Conservation (phyloP, 2,113 vertebrate species). For the Psilopsiagon aurifrons region DNA sequence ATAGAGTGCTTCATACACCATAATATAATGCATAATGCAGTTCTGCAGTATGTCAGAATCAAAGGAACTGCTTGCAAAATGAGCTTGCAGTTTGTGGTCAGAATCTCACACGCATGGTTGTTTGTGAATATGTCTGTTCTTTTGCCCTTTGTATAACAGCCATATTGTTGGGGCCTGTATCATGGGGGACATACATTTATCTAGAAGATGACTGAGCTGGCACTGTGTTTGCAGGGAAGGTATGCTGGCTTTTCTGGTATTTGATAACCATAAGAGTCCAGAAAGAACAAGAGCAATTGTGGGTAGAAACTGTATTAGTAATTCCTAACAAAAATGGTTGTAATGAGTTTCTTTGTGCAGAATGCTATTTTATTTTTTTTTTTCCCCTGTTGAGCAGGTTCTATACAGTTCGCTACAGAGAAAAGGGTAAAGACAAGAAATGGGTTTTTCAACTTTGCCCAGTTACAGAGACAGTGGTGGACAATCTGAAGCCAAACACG, state of each 20-base stretch:
- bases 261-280: neutral
- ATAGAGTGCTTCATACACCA: too few species aligned
- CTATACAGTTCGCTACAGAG: conserved; percentile 94
- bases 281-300: neutral
- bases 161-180: neutral
- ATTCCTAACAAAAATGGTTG: neutral
- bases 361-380: neutral
- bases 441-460: conserved; percentile 95
- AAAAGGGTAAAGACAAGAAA: conserved; percentile 87
- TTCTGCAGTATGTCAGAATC: neutral
- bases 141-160: neutral
- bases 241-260: neutral
- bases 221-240: neutral
- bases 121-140: neutral
- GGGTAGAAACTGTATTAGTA: neutral
- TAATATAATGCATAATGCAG: too few species aligned
- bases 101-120: neutral
- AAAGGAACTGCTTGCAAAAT: neutral
- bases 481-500: conserved; percentile 89
- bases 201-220: neutral
- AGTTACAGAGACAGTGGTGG: conserved; percentile 89
- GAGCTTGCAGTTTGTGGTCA: neutral
- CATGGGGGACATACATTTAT: neutral
- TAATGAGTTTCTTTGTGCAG: neutral
- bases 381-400: conserved; percentile 74